A percentile compares a stretch with the other conserved stretches of the same genome.
These are phyloP conservation scores for Beaufortia kweichowensis DNA, from an alignment of 2,113 vertebrate species.

Conservation along the genomic window DNA sequence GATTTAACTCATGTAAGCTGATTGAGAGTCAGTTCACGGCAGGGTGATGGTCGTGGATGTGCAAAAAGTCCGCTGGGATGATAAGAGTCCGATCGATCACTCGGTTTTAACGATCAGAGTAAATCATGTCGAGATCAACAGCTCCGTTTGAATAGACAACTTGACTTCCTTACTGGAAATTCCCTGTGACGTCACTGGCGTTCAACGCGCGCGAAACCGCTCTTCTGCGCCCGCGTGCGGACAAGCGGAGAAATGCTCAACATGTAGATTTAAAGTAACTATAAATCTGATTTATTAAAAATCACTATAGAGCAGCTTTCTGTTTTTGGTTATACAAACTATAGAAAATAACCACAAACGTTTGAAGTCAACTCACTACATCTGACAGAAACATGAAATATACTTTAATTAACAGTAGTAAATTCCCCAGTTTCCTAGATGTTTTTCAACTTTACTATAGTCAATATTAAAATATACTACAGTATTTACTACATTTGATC, in stretches of 20 bases:
- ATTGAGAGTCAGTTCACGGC: constrained; percentile 47
- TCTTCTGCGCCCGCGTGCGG: constrained; percentile 13
- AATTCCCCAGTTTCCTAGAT: too few relatives aligned
- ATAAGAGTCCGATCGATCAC: not conserved
- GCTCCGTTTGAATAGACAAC: constrained; percentile 49
- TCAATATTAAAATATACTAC: too few relatives aligned
- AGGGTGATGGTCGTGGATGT: not conserved
- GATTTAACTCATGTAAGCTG: constrained; percentile 32
- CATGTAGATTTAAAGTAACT: too few relatives aligned
- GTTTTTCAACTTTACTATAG: too few relatives aligned
- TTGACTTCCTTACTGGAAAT: constrained; percentile 75
- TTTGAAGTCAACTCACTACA: too few relatives aligned
- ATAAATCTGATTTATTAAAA: too few relatives aligned
- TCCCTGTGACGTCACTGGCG: constrained; percentile 70
- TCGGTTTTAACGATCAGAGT: not conserved
- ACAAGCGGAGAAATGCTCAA: not conserved
- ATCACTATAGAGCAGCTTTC: too few relatives aligned
- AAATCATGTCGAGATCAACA: constrained; percentile 41
- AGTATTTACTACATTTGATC: too few relatives aligned
- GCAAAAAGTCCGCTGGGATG: not conserved
- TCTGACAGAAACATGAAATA: too few relatives aligned
- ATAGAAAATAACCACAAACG: too few relatives aligned
- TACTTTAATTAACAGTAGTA: too few relatives aligned
- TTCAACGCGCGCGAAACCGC: not conserved
- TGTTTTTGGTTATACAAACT: too few relatives aligned